phyloP scores from a whole-genome alignment of 2,888 invertebrate genomes.

The Lycophotia porphyrea region DNA sequence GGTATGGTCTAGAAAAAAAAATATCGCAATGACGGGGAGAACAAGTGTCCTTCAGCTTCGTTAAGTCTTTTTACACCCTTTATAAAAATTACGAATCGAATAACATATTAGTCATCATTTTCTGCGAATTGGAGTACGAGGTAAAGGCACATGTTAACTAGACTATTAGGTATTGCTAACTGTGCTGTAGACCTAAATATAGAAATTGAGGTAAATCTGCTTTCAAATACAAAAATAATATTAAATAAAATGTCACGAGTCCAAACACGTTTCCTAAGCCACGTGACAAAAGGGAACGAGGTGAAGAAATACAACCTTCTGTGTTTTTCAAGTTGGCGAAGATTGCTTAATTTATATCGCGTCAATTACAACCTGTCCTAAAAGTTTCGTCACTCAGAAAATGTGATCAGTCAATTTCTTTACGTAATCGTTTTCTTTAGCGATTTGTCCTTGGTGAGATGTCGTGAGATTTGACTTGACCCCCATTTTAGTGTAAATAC shows the following conservation, averaged over 20 bases:
- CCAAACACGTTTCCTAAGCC: neutral
- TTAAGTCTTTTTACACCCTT: too few species aligned
- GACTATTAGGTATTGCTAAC: neutral
- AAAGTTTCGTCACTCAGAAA: constrained; percentile 12
- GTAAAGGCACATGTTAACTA: too few species aligned
- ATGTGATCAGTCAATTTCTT: neutral
- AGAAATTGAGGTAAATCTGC: neutral
- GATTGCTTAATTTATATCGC: neutral
- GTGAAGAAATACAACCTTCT: neutral
- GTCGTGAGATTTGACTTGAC: too few species aligned
- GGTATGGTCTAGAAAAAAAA: too few species aligned
- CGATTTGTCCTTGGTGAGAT: too few species aligned
- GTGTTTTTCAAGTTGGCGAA: neutral
- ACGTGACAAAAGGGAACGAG: neutral
- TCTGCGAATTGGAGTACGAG: too few species aligned
- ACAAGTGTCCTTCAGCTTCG: too few species aligned
- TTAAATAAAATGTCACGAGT: neutral
- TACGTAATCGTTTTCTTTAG: neutral
- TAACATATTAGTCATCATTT: too few species aligned
- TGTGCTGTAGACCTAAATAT: neutral
- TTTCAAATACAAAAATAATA: too few species aligned
- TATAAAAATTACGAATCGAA: neutral
- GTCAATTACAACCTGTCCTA: neutral
- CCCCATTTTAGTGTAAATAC: too few species aligned
- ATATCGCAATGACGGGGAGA: too few species aligned